Evolutionary conservation across 2,888 invertebrate species (phyloP).

Genomic region (Cosmorhoe ocellata): DNA sequence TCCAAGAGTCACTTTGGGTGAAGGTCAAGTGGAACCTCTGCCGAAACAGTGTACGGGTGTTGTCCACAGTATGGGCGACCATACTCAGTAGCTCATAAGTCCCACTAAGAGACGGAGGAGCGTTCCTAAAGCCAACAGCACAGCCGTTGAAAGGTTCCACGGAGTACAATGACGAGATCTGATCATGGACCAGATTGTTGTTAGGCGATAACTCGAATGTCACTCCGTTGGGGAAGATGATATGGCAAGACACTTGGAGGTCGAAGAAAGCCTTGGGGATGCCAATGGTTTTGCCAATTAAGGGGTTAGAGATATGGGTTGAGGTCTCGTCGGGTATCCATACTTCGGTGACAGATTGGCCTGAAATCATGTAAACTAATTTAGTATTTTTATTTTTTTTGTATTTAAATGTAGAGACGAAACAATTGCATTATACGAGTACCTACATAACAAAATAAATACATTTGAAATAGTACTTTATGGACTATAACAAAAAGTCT

Average conservation of each 20-base stretch:
- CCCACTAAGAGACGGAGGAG: slow-evolving; percentile 41
- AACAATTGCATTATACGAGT: too few relatives aligned
- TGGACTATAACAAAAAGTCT: too few relatives aligned
- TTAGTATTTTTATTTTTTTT: too few relatives aligned
- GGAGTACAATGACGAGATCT: slow-evolving; percentile 20
- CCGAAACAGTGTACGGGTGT: slow-evolving; percentile 40
- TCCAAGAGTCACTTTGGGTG: slow-evolving; percentile 27
- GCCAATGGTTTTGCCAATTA: slow-evolving; percentile 38
- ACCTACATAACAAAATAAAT: too few relatives aligned
- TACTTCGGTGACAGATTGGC: slow-evolving; percentile 38
- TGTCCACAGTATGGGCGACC: slow-evolving; percentile 36
- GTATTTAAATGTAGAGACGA: too few relatives aligned
- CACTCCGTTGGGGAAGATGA: slow-evolving; percentile 47
- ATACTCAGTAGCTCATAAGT: slow-evolving; percentile 52
- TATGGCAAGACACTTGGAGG: slow-evolving; percentile 44
- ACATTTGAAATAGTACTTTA: too few relatives aligned
- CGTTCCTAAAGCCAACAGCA: slow-evolving; percentile 41
- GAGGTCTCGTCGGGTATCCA: slow-evolving; percentile 39
- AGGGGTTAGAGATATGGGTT: slow-evolving; percentile 40
- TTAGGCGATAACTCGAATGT: slow-evolving; percentile 47
- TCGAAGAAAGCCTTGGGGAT: slow-evolving; percentile 46
- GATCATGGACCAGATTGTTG: slow-evolving; percentile 17
- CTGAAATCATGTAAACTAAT: slow-evolving; percentile 36
- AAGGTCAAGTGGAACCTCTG: slow-evolving; percentile 48
- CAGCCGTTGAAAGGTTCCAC: slow-evolving; percentile 43